Evolutionary conservation across 2,797 vertebrate species (phyloP).

Genomic region (Columba guinea): DNA sequence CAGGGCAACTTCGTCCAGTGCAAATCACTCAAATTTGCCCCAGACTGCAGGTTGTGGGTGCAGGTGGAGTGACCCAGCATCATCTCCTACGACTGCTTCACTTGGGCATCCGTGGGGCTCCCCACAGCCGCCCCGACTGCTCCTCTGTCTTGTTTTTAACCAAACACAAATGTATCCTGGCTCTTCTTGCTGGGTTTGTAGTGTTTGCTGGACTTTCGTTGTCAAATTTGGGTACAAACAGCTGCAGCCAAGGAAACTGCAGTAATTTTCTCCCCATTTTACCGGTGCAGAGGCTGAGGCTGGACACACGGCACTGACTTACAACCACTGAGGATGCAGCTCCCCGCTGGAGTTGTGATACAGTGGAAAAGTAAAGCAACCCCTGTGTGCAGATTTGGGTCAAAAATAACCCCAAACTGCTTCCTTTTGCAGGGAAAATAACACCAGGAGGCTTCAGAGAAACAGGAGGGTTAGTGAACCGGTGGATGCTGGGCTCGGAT

Average conservation of each 20-base stretch:
- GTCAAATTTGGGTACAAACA: accelerated
- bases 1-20: accelerated
- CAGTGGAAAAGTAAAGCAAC: background rate
- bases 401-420: background rate
- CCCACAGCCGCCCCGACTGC: background rate
- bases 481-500: background rate
- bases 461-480: background rate
- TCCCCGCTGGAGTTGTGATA: background rate
- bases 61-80: accelerated
- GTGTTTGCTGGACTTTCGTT: background rate
- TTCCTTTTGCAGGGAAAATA: background rate
- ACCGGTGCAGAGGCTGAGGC: background rate
- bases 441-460: background rate
- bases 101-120: background rate
- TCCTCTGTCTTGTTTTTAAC: background rate
- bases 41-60: background rate
- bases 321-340: background rate
- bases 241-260: background rate
- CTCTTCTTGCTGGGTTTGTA: no score
- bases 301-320: accelerated
- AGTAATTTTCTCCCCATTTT: background rate
- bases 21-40: background rate
- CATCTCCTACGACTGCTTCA: accelerated
- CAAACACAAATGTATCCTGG: background rate
- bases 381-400: background rate